A percentile compares a stretch with the other conserved stretches of the same genome.
phyloP scores from a whole-genome alignment of 2,888 invertebrate genomes.

The Noctua comes region DNA sequence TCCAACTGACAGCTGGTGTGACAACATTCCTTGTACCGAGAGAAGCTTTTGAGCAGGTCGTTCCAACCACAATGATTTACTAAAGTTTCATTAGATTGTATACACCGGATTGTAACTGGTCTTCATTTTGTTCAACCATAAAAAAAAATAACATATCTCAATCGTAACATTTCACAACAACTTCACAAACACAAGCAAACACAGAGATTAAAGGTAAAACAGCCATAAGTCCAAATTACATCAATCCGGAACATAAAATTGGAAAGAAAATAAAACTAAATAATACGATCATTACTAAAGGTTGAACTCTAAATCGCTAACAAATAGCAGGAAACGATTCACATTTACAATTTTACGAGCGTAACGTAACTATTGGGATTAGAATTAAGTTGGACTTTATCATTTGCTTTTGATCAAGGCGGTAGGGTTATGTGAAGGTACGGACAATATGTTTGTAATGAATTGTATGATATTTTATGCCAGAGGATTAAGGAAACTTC shows the following conservation, averaged over 20 bases:
- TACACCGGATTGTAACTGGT: not conserved
- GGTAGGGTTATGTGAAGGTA: not conserved
- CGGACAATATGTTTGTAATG: not conserved
- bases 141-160: not conserved
- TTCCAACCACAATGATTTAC: not conserved
- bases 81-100: not conserved
- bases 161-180: not conserved
- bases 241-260: slow-evolving; percentile 39
- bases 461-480: slow-evolving; percentile 5
- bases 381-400: slow-evolving; percentile 58
- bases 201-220: slow-evolving; percentile 31
- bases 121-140: not conserved
- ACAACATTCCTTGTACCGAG: too few relatives aligned
- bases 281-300: slow-evolving; percentile 55
- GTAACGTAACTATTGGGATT: slow-evolving; percentile 51
- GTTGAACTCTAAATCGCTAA: slow-evolving; percentile 58
- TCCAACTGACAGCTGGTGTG: not conserved
- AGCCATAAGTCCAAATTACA: slow-evolving; percentile 33
- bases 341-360: slow-evolving; percentile 60
- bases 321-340: slow-evolving; percentile 65
- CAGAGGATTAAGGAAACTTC: not conserved
- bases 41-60: not conserved
- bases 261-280: slow-evolving; percentile 54
- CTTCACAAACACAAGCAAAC: not conserved
- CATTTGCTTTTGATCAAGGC: slow-evolving; percentile 40